Evolutionary conservation across 1,140 invertebrate genomes (phyloP).

Genomic region (Spodoptera frugiperda): DNA sequence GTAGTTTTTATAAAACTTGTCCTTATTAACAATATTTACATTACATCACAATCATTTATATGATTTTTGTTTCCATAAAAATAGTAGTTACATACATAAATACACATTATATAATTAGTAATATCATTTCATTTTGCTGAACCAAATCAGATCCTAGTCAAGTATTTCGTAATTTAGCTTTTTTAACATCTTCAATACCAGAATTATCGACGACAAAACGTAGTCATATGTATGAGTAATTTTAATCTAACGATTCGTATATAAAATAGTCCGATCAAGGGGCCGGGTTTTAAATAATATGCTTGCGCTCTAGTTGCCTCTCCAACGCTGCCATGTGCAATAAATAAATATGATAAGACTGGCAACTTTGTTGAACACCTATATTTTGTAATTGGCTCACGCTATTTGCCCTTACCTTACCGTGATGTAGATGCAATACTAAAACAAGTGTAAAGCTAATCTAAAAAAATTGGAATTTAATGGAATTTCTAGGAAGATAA

Average conservation of each 20-base stretch:
- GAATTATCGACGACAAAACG: too few relatives aligned
- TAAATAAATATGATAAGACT: too few relatives aligned
- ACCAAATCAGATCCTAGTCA: constrained; percentile 19
- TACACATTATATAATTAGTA: constrained; percentile 16
- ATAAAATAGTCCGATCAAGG: too few relatives aligned
- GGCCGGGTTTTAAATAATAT: too few relatives aligned
- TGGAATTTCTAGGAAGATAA: constrained; percentile 43
- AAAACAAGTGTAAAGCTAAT: constrained; percentile 29
- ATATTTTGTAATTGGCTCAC: background rate
- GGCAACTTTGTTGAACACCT: background rate
- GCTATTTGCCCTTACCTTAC: background rate
- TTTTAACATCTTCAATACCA: background rate
- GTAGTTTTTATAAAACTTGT: constrained; percentile 61
- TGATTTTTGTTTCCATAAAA: constrained; percentile 38
- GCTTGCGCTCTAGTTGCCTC: too few relatives aligned
- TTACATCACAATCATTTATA: constrained; percentile 50
- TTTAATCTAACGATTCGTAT: too few relatives aligned
- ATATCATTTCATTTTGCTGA: constrained; percentile 25
- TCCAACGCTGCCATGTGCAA: too few relatives aligned
- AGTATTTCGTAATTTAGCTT: background rate
- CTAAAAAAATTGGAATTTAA: constrained; percentile 39
- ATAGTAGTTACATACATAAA: background rate
- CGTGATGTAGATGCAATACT: constrained; percentile 22
- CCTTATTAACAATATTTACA: constrained; percentile 66
- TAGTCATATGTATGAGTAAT: background rate